Evolutionary conservation across 1,140 invertebrate species (phyloP).

Genomic region (Neocloeon triangulifer): DNA sequence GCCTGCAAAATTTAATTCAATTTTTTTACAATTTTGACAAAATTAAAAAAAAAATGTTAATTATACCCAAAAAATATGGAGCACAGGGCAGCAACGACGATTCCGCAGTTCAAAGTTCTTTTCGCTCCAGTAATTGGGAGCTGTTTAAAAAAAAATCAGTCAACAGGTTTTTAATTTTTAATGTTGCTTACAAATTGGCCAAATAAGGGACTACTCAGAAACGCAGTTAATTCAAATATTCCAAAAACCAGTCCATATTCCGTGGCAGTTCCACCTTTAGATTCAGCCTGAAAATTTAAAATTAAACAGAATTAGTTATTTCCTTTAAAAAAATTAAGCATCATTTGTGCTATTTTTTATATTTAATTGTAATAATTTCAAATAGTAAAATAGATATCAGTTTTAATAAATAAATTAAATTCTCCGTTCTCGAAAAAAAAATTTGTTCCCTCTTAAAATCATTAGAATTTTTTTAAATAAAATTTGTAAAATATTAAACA

Average conservation of each 20-base stretch:
- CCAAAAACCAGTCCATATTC: constrained; percentile 39
- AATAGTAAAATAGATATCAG: too few species aligned
- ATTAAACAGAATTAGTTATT: neutral
- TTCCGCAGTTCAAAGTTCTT: constrained; percentile 27
- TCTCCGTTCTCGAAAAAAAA: too few species aligned
- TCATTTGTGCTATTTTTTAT: too few species aligned
- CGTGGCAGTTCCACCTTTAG: constrained; percentile 28
- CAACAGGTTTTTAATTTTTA: neutral
- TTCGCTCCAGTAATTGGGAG: constrained; percentile 28
- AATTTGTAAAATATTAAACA: too few species aligned
- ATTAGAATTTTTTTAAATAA: too few species aligned
- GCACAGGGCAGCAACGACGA: constrained; percentile 24
- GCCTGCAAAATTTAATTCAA: constrained; percentile 15
- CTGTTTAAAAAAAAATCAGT: constrained; percentile 15
- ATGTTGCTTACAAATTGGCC: constrained; percentile 26
- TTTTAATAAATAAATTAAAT: too few species aligned
- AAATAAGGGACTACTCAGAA: constrained; percentile 30
- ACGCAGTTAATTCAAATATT: constrained; percentile 32
- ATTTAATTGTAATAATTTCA: too few species aligned
- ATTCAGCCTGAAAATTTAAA: constrained; percentile 16
- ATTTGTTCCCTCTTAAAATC: too few species aligned
- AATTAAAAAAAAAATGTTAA: neutral
- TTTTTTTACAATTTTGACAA: neutral
- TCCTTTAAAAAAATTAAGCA: neutral
- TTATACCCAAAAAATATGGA: constrained; percentile 27